These are phyloP conservation scores for Drosophila imparisetae DNA, from an alignment of 2,888 invertebrate species.

Conservation along the genomic window DNA sequence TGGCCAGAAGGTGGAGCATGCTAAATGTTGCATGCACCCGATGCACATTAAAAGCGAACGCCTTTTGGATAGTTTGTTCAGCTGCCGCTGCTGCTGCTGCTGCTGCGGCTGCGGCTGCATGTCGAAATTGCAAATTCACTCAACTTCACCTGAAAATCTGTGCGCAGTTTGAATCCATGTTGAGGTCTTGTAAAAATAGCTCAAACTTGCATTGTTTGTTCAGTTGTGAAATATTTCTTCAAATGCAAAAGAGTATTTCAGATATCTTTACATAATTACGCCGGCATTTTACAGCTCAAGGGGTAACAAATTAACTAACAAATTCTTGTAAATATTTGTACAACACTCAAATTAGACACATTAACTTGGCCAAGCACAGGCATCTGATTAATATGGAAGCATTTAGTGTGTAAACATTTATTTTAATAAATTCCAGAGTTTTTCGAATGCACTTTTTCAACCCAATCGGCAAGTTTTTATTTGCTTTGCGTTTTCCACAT, in stretches of 20 bases:
- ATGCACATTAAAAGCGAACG: constrained; percentile 70
- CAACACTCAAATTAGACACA: neutral
- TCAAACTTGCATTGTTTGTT: constrained; percentile 16
- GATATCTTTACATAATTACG: neutral
- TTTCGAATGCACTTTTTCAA: neutral
- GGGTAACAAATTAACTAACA: neutral
- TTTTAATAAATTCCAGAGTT: neutral
- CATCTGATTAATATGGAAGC: neutral
- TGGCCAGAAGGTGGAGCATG: constrained; percentile 59
- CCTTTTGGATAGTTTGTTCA: constrained; percentile 53
- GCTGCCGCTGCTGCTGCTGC: constrained; percentile 45
- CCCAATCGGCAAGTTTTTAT: neutral
- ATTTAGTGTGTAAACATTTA: neutral
- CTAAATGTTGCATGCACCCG: constrained; percentile 77
- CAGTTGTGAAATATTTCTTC: constrained; percentile 14
- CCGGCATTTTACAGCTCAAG: neutral
- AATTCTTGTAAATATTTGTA: constrained; percentile 4
- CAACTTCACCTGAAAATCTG: constrained; percentile 16
- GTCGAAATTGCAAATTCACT: constrained; percentile 32
- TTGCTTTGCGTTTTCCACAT: constrained; percentile 24
- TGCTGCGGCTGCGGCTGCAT: constrained; percentile 32
- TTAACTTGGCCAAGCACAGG: neutral
- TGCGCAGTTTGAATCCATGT: neutral
- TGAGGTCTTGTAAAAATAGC: constrained; percentile 7
- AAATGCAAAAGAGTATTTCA: neutral